Evolutionary conservation across 2,888 invertebrate genomes (phyloP).

Genomic region (Euzophera pinguis): DNA sequence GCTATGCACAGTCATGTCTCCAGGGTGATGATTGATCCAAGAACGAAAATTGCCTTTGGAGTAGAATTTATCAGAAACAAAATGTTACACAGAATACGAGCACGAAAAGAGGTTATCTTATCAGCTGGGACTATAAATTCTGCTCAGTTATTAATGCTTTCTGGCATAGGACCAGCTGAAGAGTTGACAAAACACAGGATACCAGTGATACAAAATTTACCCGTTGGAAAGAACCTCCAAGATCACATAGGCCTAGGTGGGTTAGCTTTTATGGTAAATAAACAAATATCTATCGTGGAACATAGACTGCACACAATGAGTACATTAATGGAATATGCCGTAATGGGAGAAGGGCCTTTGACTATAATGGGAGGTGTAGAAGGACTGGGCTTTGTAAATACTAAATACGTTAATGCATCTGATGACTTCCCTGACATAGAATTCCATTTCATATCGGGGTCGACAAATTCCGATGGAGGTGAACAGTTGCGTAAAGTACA

Average conservation of each 20-base stretch:
- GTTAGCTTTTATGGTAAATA: slow-evolving; percentile 89
- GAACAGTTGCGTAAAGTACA: slow-evolving; percentile 89
- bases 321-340: slow-evolving; percentile 90
- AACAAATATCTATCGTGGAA: slow-evolving; percentile 88
- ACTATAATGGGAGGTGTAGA: slow-evolving; percentile 95
- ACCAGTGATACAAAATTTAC: slow-evolving; percentile 88
- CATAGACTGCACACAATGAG: slow-evolving; percentile 88
- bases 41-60: slow-evolving; percentile 88
- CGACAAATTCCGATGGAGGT: slow-evolving; percentile 92
- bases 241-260: slow-evolving; percentile 94
- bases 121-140: slow-evolving; percentile 96
- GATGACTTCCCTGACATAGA: slow-evolving; percentile 94
- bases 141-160: slow-evolving; percentile 95
- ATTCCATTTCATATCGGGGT: slow-evolving; percentile 93
- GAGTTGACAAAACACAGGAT: slow-evolving; percentile 87
- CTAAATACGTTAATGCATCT: slow-evolving; percentile 88
- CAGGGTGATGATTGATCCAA: slow-evolving; percentile 85
- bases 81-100: slow-evolving; percentile 85
- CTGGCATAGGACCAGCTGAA: slow-evolving; percentile 90
- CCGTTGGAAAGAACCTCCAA: slow-evolving; percentile 92
- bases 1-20: slow-evolving; percentile 91
- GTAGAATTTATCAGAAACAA: slow-evolving; percentile 89
- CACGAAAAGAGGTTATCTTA: slow-evolving; percentile 92
- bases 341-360: slow-evolving; percentile 89
- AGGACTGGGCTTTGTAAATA: slow-evolving; percentile 93